Conservation (phyloP, 1,140 invertebrate species). For the Chironomus striatipennis region DNA sequence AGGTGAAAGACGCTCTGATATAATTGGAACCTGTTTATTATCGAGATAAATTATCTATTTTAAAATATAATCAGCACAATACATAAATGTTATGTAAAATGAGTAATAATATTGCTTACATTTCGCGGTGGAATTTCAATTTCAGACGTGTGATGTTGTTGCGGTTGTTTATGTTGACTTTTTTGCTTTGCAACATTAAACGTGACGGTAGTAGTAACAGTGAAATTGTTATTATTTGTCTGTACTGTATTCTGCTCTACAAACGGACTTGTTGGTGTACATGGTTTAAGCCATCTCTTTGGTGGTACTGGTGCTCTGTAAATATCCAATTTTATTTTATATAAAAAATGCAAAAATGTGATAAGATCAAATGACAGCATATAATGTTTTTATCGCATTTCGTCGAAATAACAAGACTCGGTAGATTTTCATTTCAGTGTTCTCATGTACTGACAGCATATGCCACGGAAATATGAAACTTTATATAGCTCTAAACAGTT, state of each 20-base stretch:
- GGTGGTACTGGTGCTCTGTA: slow-evolving; percentile 48
- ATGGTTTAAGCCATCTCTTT: slow-evolving; percentile 54
- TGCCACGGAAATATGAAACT: too few relatives aligned
- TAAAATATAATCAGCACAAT: background rate
- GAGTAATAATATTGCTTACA: background rate
- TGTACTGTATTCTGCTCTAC: slow-evolving; percentile 29
- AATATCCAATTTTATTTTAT: slow-evolving; percentile 28
- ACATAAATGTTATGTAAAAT: background rate
- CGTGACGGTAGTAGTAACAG: slow-evolving; percentile 71
- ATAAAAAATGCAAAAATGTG: background rate
- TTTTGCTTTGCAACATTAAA: slow-evolving; percentile 53
- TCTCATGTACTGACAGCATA: too few relatives aligned
- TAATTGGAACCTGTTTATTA: slow-evolving; percentile 34
- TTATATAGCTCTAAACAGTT: too few relatives aligned
- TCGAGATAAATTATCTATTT: background rate
- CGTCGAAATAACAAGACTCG: too few relatives aligned
- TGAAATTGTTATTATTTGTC: slow-evolving; percentile 54
- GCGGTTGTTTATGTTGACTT: slow-evolving; percentile 28
- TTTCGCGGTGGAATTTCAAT: slow-evolving; percentile 22
- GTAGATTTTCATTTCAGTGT: too few relatives aligned
- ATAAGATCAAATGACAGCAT: background rate
- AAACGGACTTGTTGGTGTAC: slow-evolving; percentile 43
- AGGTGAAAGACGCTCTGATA: slow-evolving; percentile 43
- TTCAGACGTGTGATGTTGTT: slow-evolving; percentile 32
- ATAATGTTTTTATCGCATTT: slow-evolving; percentile 14